Base-by-base conservation (phyloP, 2,888 invertebrate species). In the Pristionchus fissidentatus region DNA sequence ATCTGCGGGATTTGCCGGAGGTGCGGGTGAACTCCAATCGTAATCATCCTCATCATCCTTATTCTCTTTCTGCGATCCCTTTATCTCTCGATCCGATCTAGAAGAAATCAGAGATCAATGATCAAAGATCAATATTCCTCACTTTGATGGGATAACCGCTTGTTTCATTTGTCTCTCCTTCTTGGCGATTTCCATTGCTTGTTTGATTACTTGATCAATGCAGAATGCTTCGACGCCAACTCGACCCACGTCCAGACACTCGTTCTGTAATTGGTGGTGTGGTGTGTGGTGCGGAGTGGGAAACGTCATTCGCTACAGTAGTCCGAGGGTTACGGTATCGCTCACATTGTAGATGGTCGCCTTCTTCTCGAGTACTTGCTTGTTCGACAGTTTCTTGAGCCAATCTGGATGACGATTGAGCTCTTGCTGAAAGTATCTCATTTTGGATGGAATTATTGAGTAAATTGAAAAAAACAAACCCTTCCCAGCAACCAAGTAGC, bases 401-500 rank as follows among this genome's bases (percentile, higher is more conserved):
- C 70, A 70, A 8, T n/a, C 1, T n/a, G 70, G 70, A 4, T 43
- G 41, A 1, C 70, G 41, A 4, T 70, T 38, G 41, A 70, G 70
- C 1, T 70, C 70, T 70, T 70, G 70, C 70, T 70, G 26, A 0
- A 70, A 70, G 55, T 15, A 55, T 22, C 15, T 7, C 46, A 46
- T 15, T 46, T 46, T 10, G 7, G 7, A 46, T 46, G 46, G 46
- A 46, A 46, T 10, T 46, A 46, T 15, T 46, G 7, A 46, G 46
- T 46, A 7, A 46, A 46, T 46, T 15, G 15, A 46, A 46, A 46
- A 46, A 46, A 46, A 19, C 32, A 0, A 2, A 49, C 75, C 46
- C 22, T 46, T 19, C 75, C 75, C 41, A 77, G 49, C 7, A 77
- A 1, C 49, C 75, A 49, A 22, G 22, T 77, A n/a, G 75, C 75